Conservation (phyloP, 1,140 invertebrate species). For the Coboldia fuscipes region DNA sequence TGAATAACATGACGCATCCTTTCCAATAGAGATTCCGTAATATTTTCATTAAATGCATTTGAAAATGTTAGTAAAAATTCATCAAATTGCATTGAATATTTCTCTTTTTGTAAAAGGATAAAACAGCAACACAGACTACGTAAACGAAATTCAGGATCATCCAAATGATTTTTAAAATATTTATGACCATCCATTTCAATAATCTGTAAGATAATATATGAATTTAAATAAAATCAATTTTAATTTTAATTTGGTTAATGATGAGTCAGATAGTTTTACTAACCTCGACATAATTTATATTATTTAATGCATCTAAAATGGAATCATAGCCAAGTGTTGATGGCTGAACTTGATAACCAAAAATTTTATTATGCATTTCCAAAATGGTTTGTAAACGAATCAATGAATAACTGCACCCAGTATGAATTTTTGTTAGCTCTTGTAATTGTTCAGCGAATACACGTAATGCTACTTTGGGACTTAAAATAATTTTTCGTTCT, state of each 20-base stretch:
- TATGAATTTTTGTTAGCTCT: conserved; percentile 11
- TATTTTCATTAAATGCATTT: background rate
- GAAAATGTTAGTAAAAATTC: conserved; percentile 2
- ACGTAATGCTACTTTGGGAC: conserved; percentile 13
- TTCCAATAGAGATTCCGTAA: too few relatives aligned
- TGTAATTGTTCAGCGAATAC: conserved; percentile 17
- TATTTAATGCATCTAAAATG: conserved; percentile 11
- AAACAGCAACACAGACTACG: background rate
- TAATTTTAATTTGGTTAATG: background rate
- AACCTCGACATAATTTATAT: conserved; percentile 16
- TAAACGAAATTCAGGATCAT: background rate
- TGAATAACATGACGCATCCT: too few relatives aligned
- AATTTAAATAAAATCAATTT: background rate
- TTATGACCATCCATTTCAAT: background rate
- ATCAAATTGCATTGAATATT: background rate
- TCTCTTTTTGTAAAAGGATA: background rate
- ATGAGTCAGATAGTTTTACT: background rate
- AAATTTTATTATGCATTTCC: conserved; percentile 18
- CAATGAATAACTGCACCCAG: conserved; percentile 10
- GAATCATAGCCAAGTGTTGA: conserved; percentile 12
- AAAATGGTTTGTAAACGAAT: conserved; percentile 16
- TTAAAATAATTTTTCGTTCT: conserved; percentile 15
- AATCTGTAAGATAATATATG: conserved; percentile 1
- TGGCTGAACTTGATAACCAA: conserved; percentile 16
- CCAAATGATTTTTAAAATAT: background rate